Conservation (phyloP, 92 coral and sea anemone species). For the Plumapathes pennacea region DNA sequence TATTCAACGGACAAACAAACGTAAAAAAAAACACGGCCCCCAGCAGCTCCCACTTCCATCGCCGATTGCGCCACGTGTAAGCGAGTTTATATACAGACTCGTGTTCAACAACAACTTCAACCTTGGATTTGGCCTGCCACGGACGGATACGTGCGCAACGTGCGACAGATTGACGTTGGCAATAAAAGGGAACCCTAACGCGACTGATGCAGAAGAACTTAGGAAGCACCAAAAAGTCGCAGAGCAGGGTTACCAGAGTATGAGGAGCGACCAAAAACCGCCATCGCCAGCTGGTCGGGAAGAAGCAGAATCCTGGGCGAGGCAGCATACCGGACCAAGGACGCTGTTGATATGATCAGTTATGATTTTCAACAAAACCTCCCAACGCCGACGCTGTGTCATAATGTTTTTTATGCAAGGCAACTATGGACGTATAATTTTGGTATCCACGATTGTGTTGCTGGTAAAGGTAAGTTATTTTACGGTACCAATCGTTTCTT, state of each 20-base stretch:
- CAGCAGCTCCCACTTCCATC: too few species aligned
- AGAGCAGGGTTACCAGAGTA: not conserved
- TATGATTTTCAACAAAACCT: constrained; percentile 26
- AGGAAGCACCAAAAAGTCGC: constrained; percentile 3
- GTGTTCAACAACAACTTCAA: constrained; percentile 13
- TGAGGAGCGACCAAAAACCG: constrained; percentile 4
- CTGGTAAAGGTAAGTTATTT: not conserved
- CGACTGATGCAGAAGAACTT: not conserved
- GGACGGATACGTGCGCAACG: constrained; percentile 25
- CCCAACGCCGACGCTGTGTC: constrained; percentile 15
- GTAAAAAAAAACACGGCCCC: too few species aligned
- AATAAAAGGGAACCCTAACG: not conserved
- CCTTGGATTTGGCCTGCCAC: constrained; percentile 25
- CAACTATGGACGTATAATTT: constrained; percentile 51
- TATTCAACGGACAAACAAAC: too few species aligned
- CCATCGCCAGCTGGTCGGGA: constrained; percentile 16
- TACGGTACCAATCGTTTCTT: not conserved
- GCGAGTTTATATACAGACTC: not conserved
- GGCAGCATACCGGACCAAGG: not conserved
- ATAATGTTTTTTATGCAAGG: constrained; percentile 20
- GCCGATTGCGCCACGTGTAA: too few species aligned
- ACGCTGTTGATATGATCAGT: constrained; percentile 28
- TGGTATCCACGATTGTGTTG: constrained; percentile 42
- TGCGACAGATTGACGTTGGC: constrained; percentile 10
- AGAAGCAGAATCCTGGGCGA: not conserved